Evolutionary conservation across 2,797 vertebrate genomes (phyloP).

Genomic region (Anguilla megastoma): DNA sequence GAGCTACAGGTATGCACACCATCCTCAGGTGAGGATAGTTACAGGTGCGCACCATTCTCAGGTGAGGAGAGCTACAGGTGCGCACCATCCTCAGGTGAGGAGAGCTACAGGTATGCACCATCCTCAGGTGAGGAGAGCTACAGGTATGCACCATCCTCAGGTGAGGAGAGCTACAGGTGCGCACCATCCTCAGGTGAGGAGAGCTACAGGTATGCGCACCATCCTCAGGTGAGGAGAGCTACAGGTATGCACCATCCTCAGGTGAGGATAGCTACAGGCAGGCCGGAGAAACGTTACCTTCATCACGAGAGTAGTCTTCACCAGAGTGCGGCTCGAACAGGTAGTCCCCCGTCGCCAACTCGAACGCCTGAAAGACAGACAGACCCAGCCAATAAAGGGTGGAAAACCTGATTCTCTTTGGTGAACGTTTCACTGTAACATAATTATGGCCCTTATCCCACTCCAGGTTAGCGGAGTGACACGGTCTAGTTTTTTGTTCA

Average conservation of each 20-base stretch:
- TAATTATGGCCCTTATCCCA: background rate
- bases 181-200: no score
- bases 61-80: no score
- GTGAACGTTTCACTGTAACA: background rate
- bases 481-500: background rate
- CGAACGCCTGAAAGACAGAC: constrained; percentile 80
- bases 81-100: no score
- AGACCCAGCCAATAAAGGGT: background rate
- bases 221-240: no score
- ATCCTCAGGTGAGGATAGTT: no score
- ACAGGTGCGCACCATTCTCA: no score
- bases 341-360: constrained; percentile 96
- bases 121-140: no score
- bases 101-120: no score
- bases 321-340: constrained; percentile 97
- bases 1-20: no score
- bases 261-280: background rate
- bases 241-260: background rate
- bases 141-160: no score
- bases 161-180: no score
- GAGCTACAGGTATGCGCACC: background rate
- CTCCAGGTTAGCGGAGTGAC: background rate
- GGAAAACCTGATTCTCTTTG: background rate
- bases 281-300: constrained; percentile 72
- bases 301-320: constrained; percentile 95